Percentiles rank a stretch among this genome's conserved stretches.
Conservation (phyloP, 1,140 invertebrate genomes). For the Laodelphax striatellus region DNA sequence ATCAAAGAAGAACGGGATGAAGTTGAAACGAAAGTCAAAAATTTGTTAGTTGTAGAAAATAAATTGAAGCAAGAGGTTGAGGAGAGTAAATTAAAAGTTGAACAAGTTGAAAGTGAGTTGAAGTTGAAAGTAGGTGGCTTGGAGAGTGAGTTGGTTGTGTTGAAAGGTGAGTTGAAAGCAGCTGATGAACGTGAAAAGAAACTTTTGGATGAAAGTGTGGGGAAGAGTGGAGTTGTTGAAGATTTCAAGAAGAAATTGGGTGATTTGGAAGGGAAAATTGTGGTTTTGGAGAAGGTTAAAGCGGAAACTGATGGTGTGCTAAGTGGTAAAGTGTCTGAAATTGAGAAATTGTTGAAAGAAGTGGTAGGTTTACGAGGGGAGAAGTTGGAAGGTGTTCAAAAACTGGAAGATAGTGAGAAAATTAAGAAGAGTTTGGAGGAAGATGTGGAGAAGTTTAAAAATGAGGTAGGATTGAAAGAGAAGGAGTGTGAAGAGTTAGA, state of each 20-base stretch:
- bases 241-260: conserved; percentile 22
- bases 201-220: neutral
- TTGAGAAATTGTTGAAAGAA: conserved; percentile 27
- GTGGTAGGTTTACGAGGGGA: conserved; percentile 30
- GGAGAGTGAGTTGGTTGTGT: too few species aligned
- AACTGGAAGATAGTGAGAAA: conserved; percentile 28
- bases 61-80: neutral
- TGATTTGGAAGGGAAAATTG: conserved; percentile 18
- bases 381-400: conserved; percentile 20
- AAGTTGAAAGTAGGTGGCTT: too few species aligned
- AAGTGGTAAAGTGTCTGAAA: conserved; percentile 18
- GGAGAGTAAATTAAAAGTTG: too few species aligned
- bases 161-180: too few species aligned
- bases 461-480: conserved; percentile 31
- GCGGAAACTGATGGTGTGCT: conserved; percentile 10
- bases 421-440: conserved; percentile 36
- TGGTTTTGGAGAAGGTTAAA: conserved; percentile 11
- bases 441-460: conserved; percentile 27
- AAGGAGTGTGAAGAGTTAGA: conserved; percentile 26
- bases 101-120: too few species aligned
- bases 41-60: neutral
- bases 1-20: neutral
- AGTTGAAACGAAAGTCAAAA: neutral
- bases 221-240: neutral
- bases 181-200: neutral